Evolutionary conservation across 92 coral and sea anemone genomes (phyloP).

Genomic region (Porites divaricata): DNA sequence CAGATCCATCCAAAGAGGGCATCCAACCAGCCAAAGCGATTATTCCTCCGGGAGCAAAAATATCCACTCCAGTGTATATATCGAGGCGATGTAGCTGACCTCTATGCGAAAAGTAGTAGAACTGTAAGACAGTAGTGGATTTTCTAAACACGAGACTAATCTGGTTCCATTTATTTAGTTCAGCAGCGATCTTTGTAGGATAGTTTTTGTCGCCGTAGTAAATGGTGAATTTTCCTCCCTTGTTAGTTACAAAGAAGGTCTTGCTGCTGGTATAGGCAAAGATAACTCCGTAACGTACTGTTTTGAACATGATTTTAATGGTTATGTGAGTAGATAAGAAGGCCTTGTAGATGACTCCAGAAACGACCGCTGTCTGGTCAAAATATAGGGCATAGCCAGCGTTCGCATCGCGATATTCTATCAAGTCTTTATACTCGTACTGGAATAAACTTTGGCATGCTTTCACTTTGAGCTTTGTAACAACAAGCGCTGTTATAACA

Average conservation of each 20-base stretch:
- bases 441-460: constrained; percentile 87
- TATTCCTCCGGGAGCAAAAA: constrained; percentile 86
- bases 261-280: constrained; percentile 77
- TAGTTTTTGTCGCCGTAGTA: constrained; percentile 72
- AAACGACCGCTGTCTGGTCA: constrained; percentile 82
- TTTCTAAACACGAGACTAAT: constrained; percentile 82
- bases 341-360: constrained; percentile 67
- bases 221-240: constrained; percentile 68
- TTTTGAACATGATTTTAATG: constrained; percentile 86
- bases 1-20: constrained; percentile 88
- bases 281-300: constrained; percentile 83
- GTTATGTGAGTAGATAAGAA: constrained; percentile 76
- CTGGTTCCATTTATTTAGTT: constrained; percentile 84
- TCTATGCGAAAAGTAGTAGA: constrained; percentile 79
- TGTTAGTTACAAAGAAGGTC: constrained; percentile 77
- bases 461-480: constrained; percentile 70
- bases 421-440: constrained; percentile 67
- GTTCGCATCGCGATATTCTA: constrained; percentile 89
- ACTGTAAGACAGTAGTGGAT: constrained; percentile 68
- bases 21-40: constrained; percentile 94
- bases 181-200: constrained; percentile 81
- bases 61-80: constrained; percentile 59
- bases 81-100: constrained; percentile 86
- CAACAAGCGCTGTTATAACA: constrained; percentile 47
- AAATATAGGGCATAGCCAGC: constrained; percentile 91